These are phyloP conservation scores for Pachliopta kotzebuea DNA, from an alignment of 2,888 invertebrate species.

Conservation along the genomic window DNA sequence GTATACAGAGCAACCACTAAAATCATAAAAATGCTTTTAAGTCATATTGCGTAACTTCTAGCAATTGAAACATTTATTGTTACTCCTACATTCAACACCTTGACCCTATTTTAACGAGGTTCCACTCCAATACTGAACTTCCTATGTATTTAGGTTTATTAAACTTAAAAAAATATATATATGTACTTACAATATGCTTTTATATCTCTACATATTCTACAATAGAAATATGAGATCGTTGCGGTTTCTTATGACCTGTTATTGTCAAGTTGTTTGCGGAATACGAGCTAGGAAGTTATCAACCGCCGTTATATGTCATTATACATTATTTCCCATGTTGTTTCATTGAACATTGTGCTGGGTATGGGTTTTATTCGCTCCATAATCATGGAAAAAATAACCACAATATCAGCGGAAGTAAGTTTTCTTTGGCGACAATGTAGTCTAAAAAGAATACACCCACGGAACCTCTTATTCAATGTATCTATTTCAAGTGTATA, in stretches of 20 bases:
- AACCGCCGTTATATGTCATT: conserved; percentile 12
- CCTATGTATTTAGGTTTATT: too few species aligned
- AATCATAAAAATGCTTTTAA: too few species aligned
- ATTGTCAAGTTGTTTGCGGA: conserved; percentile 17
- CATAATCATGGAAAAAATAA: too few species aligned
- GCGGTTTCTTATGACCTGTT: conserved; percentile 13
- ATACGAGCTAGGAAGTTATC: conserved; percentile 11
- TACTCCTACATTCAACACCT: too few species aligned
- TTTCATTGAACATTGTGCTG: neutral
- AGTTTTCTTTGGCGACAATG: neutral
- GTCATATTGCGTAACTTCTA: too few species aligned
- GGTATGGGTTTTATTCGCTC: neutral
- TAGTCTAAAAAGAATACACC: neutral
- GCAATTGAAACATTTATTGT: too few species aligned
- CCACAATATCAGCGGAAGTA: too few species aligned
- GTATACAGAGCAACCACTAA: too few species aligned
- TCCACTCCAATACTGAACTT: too few species aligned
- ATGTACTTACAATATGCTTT: too few species aligned
- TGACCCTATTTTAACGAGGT: too few species aligned
- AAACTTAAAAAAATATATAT: too few species aligned
- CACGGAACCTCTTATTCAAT: conserved; percentile 8
- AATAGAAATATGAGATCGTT: neutral
- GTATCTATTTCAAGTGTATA: conserved; percentile 12
- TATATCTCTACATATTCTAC: neutral
- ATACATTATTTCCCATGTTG: conserved; percentile 7